phyloP scores from a whole-genome alignment of 1,140 invertebrate genomes.

The Rhizoglyphus robini region DNA sequence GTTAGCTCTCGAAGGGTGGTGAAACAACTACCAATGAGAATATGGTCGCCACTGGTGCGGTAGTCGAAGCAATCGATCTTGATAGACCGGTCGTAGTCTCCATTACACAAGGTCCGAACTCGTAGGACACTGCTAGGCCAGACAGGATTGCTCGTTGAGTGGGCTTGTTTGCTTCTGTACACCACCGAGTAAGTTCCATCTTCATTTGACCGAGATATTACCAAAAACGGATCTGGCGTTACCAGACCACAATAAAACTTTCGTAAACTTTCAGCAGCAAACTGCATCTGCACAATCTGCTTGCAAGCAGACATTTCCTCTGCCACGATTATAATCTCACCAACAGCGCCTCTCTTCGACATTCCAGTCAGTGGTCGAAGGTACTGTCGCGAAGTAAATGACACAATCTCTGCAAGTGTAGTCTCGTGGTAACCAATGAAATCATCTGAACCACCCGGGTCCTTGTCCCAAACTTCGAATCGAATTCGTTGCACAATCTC shows the following conservation, averaged over 20 bases:
- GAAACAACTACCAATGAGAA: conserved; percentile 18
- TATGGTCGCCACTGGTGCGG: conserved; percentile 14
- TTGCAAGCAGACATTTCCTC: conserved; percentile 40
- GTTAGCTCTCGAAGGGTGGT: conserved; percentile 19
- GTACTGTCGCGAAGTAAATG: conserved; percentile 30
- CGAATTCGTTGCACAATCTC: conserved; percentile 36
- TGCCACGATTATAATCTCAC: conserved; percentile 33
- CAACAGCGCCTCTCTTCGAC: background rate
- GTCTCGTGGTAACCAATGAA: conserved; percentile 39
- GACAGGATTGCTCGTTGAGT: conserved; percentile 41
- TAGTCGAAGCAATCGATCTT: conserved; percentile 26
- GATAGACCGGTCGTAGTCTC: conserved; percentile 42
- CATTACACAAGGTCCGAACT: conserved; percentile 43
- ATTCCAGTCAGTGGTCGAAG: conserved; percentile 26
- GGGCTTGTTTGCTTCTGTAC: conserved; percentile 42
- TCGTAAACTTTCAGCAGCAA: conserved; percentile 36
- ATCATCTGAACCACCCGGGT: conserved; percentile 35
- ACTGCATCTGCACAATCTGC: conserved; percentile 38
- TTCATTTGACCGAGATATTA: conserved; percentile 22
- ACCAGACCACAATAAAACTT: conserved; percentile 43
- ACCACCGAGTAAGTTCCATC: conserved; percentile 36
- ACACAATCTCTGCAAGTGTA: conserved; percentile 41
- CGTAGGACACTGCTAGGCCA: conserved; percentile 44
- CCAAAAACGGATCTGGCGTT: conserved; percentile 43
- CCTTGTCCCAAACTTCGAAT: conserved; percentile 31